Conservation (phyloP, 2,113 vertebrate species). For the Pedetes capensis region DNA sequence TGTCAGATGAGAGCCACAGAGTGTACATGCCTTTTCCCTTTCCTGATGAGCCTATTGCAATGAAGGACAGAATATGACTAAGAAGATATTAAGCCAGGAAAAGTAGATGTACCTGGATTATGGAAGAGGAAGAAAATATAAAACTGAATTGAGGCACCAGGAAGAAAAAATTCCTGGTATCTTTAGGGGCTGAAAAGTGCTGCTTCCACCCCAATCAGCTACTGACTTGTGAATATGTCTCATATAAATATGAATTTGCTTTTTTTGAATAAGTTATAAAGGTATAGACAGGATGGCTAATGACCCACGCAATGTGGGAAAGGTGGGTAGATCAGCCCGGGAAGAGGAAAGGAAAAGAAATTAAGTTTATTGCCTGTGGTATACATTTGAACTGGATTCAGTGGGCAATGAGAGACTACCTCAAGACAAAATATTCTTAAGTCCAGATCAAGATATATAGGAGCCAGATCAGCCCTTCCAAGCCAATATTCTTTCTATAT, state of each 20-base stretch:
- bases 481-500: background rate
- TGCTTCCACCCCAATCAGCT: background rate
- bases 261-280: background rate
- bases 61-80: background rate
- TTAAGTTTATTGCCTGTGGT: background rate
- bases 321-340: background rate
- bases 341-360: background rate
- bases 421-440: background rate
- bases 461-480: background rate
- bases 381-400: background rate
- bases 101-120: background rate
- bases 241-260: background rate
- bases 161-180: background rate
- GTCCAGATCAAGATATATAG: background rate
- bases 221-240: background rate
- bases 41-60: background rate
- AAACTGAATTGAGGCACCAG: background rate
- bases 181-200: background rate
- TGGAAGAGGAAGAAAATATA: background rate
- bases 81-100: background rate
- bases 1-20: background rate
- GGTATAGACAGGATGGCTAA: background rate
- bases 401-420: background rate
- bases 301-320: background rate
- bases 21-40: background rate